Percentiles rank a stretch among this genome's conserved stretches.
These are phyloP conservation scores for Chaenogobius annularis DNA, from an alignment of 2,113 vertebrate species.

Conservation along the genomic window DNA sequence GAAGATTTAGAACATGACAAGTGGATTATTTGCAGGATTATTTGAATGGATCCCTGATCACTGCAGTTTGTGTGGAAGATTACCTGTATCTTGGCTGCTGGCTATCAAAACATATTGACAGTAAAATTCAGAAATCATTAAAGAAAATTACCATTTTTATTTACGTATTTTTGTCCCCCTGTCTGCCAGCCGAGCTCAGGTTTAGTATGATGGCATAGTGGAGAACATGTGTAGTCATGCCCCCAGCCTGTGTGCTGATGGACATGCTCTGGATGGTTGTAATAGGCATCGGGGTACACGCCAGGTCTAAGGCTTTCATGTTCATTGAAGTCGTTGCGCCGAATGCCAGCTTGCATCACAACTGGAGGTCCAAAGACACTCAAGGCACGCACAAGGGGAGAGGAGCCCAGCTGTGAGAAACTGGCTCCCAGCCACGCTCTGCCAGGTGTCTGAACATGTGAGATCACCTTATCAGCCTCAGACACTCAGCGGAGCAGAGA, in stretches of 20 bases:
- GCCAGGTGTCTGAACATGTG: slow-evolving; percentile 50
- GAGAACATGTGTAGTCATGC: slow-evolving; percentile 28
- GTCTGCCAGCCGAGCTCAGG: slow-evolving; percentile 19
- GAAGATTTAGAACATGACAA: neutral
- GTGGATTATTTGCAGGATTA: neutral
- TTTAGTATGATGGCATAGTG: slow-evolving; percentile 15
- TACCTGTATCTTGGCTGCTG: neutral
- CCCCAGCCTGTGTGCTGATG: slow-evolving; percentile 49
- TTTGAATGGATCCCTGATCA: neutral
- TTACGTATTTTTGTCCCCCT: slow-evolving; percentile 13
- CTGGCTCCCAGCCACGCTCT: slow-evolving; percentile 48
- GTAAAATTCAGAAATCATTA: neutral
- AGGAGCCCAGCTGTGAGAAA: slow-evolving; percentile 59
- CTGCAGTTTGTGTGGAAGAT: neutral
- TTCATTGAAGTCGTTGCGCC: slow-evolving; percentile 52
- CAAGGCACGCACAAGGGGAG: slow-evolving; percentile 28
- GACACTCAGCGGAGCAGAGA: slow-evolving; percentile 1
- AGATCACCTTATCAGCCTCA: slow-evolving; percentile 28
- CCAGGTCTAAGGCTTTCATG: slow-evolving; percentile 68
- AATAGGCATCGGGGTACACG: slow-evolving; percentile 42
- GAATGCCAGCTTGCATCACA: slow-evolving; percentile 61
- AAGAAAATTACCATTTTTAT: neutral
- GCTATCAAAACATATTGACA: neutral
- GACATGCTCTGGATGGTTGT: slow-evolving; percentile 44
- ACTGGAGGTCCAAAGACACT: slow-evolving; percentile 46